phyloP scores from a whole-genome alignment of 2,888 invertebrate genomes.

The Furcula furcula region DNA sequence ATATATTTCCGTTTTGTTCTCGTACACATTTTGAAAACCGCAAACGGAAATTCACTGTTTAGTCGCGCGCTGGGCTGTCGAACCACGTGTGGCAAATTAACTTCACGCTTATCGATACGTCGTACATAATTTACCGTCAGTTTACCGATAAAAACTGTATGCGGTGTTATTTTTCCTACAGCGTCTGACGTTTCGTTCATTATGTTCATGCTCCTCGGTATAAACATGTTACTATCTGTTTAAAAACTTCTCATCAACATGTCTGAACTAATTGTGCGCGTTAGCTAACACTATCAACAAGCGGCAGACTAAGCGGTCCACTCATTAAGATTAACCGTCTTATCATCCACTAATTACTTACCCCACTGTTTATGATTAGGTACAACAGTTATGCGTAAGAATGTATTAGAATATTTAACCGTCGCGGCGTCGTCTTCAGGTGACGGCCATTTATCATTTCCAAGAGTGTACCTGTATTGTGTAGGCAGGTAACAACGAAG shows the following conservation, averaged over 20 bases:
- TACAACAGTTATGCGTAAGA: constrained; percentile 13
- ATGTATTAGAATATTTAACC: constrained; percentile 18
- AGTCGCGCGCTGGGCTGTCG: constrained; percentile 3
- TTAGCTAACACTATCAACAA: constrained; percentile 14
- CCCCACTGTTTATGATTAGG: constrained; percentile 25
- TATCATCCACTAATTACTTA: constrained; percentile 62
- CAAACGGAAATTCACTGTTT: constrained; percentile 16
- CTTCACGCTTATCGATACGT: not conserved
- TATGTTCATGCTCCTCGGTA: constrained; percentile 7
- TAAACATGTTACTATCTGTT: constrained; percentile 15
- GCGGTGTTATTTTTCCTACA: not conserved
- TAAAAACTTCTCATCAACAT: constrained; percentile 18
- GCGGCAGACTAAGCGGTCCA: constrained; percentile 40
- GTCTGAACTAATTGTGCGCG: constrained; percentile 17
- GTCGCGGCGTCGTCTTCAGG: constrained; percentile 13
- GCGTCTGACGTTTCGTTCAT: constrained; percentile 3
- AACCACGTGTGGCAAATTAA: constrained; percentile 3
- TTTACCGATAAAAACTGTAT: not conserved
- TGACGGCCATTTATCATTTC: constrained; percentile 23
- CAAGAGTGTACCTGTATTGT: constrained; percentile 2
- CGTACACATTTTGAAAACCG: constrained; percentile 14
- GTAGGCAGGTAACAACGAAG: not conserved
- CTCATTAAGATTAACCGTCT: constrained; percentile 55
- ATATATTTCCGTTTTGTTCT: too few species aligned
- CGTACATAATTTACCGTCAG: not conserved